Evolutionary conservation across 2,797 vertebrate genomes (phyloP).

Genomic region (Rhadinocentrus ornatus): DNA sequence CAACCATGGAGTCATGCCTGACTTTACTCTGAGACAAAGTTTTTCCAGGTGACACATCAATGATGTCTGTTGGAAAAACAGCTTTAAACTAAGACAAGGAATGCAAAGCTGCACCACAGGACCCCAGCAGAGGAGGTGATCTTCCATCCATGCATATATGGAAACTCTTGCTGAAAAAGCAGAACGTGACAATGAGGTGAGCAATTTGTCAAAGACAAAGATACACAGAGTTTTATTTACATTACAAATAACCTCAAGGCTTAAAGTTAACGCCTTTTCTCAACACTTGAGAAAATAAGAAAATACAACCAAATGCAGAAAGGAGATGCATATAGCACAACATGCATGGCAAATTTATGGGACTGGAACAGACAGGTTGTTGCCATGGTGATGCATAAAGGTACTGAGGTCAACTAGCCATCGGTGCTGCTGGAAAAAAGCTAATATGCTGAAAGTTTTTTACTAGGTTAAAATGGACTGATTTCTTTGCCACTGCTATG

Average conservation of each 20-base stretch:
- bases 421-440: background rate
- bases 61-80: conserved; percentile 33
- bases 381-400: conserved; percentile 1
- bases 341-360: background rate
- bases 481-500: background rate
- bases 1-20: conserved; percentile 23
- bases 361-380: background rate
- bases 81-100: conserved; percentile 35
- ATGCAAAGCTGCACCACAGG: conserved; percentile 35
- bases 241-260: conserved; percentile 6
- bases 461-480: background rate
- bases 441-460: background rate
- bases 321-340: conserved; percentile 7
- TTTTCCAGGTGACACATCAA: conserved; percentile 50
- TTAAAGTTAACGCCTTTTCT: background rate
- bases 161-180: conserved; percentile 38
- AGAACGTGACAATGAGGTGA: background rate
- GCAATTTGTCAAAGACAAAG: conserved; percentile 5
- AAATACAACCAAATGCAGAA: conserved; percentile 3
- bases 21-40: conserved; percentile 7
- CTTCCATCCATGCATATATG: conserved; percentile 37
- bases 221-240: conserved; percentile 6
- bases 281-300: background rate
- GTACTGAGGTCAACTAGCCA: background rate
- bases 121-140: conserved; percentile 40